Conservation (phyloP, 2,113 vertebrate genomes). For the Dendrocopos noguchii region DNA sequence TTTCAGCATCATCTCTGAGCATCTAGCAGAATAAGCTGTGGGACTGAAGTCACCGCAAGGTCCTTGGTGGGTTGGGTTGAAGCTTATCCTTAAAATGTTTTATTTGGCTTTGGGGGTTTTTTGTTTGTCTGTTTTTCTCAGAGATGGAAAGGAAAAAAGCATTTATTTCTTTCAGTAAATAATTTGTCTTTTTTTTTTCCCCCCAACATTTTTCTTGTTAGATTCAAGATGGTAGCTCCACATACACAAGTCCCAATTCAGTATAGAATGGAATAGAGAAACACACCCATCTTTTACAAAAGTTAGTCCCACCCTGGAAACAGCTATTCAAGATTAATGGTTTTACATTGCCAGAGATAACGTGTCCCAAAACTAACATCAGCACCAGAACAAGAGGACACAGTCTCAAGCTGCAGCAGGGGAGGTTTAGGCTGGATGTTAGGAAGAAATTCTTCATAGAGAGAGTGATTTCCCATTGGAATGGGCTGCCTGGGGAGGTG, state of each 20-base stretch:
- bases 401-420: too few species aligned
- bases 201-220: background rate
- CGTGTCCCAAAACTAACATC: background rate
- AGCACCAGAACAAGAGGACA: too few species aligned
- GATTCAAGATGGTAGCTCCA: background rate
- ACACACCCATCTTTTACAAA: background rate
- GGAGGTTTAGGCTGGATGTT: too few species aligned
- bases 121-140: background rate
- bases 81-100: background rate
- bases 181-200: background rate
- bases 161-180: background rate
- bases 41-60: background rate
- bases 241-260: background rate
- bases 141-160: background rate
- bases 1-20: background rate
- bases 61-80: background rate
- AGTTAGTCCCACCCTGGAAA: background rate
- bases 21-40: background rate
- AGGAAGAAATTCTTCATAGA: too few species aligned
- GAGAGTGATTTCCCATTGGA: too few species aligned
- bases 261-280: background rate
- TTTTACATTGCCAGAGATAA: constrained; percentile 1
- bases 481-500: too few species aligned
- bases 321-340: constrained; percentile 25
- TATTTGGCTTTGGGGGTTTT: too few species aligned